These are phyloP conservation scores for Lophochroa leadbeateri DNA, from an alignment of 2,113 vertebrate genomes.

Conservation along the genomic window DNA sequence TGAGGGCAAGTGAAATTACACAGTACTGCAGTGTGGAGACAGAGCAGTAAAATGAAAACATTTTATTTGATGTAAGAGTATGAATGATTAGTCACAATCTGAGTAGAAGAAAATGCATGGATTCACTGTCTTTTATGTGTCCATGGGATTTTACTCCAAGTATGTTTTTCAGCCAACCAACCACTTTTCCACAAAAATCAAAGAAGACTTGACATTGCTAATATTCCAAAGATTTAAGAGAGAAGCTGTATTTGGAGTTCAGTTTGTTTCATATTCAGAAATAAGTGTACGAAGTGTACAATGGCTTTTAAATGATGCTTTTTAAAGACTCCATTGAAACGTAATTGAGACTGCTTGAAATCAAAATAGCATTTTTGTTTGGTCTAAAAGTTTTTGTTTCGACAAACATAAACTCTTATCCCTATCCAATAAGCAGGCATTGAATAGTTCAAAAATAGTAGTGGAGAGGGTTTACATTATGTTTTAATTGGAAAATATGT, in stretches of 20 bases:
- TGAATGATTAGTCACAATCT: slow-evolving; percentile 34
- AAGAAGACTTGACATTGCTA: neutral
- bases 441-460: neutral
- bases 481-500: neutral
- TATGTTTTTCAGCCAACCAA: neutral
- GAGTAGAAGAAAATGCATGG: slow-evolving; percentile 3
- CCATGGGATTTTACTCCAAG: neutral
- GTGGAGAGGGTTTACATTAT: neutral
- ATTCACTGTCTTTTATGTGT: neutral
- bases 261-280: neutral
- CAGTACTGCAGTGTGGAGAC: neutral
- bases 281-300: neutral
- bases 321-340: neutral
- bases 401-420: neutral
- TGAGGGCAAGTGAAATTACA: neutral
- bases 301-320: neutral
- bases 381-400: neutral
- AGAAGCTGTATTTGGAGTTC: neutral
- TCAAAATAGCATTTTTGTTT: neutral
- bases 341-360: neutral
- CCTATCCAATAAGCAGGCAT: neutral
- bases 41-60: slow-evolving; percentile 5
- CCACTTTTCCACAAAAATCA: neutral
- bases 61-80: slow-evolving; percentile 9
- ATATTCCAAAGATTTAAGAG: neutral